Evolutionary conservation across 2,797 vertebrate species (phyloP).

Genomic region (Graptemys geographica): DNA sequence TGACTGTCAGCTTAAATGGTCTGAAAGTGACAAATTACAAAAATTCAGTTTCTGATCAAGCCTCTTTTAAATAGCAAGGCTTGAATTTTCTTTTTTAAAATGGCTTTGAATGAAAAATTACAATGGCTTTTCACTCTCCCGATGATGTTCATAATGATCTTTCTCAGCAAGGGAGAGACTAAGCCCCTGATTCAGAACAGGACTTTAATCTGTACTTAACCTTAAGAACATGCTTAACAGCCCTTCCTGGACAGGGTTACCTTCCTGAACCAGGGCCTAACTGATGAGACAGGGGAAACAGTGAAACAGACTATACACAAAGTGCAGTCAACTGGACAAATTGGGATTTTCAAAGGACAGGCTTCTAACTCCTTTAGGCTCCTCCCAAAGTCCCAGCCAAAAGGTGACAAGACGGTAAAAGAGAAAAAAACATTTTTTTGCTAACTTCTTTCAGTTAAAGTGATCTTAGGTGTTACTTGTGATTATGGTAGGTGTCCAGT

Average conservation of each 20-base stretch:
- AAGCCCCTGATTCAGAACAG: neutral
- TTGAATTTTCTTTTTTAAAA: slow-evolving; percentile 12
- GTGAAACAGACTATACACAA: accelerated
- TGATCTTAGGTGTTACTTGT: neutral
- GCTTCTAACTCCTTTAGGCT: neutral
- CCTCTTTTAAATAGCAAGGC: neutral
- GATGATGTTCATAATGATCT: neutral
- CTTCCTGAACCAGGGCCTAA: neutral
- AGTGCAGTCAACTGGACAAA: neutral
- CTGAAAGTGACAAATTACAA: neutral
- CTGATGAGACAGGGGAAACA: neutral
- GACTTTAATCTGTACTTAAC: neutral
- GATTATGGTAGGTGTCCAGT: neutral
- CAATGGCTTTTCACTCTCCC: neutral
- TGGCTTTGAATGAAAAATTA: slow-evolving; percentile 40
- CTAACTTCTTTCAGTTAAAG: neutral
- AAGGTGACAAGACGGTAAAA: neutral
- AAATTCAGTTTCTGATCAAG: neutral
- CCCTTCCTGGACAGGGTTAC: accelerated
- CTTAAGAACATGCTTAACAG: accelerated
- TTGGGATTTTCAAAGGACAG: accelerated
- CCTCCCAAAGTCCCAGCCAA: neutral
- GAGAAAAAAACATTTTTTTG: neutral
- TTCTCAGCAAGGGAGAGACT: neutral
- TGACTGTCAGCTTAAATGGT: neutral